A percentile compares a stretch with the other conserved stretches of the same genome.
Conservation (phyloP, 2,888 invertebrate species). For the Euproctis similis region DNA sequence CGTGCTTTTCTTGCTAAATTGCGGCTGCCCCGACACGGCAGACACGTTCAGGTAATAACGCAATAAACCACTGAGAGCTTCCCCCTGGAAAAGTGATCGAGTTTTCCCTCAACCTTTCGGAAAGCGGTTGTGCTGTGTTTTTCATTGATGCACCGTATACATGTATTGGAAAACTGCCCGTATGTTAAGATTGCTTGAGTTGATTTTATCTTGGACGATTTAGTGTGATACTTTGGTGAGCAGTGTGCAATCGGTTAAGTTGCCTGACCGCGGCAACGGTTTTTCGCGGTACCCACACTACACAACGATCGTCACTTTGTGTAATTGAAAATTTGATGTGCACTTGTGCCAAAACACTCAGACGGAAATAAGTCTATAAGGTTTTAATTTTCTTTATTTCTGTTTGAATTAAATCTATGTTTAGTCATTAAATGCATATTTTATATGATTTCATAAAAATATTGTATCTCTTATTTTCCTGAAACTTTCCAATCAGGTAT, state of each 20-base stretch:
- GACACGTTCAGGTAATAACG: slow-evolving; percentile 76
- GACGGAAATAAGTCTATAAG: slow-evolving; percentile 60
- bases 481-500: no score
- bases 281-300: slow-evolving; percentile 59
- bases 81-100: slow-evolving; percentile 73
- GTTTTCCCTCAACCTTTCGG: slow-evolving; percentile 70
- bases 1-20: slow-evolving; percentile 69
- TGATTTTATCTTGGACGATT: slow-evolving; percentile 38
- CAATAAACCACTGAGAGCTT: slow-evolving; percentile 75
- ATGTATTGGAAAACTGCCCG: slow-evolving; percentile 45
- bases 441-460: no score
- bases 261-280: slow-evolving; percentile 58
- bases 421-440: no score
- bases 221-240: slow-evolving; percentile 32
- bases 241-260: slow-evolving; percentile 60
- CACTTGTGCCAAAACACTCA: slow-evolving; percentile 61
- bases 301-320: slow-evolving; percentile 65
- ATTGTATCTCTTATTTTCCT: no score
- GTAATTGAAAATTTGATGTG: slow-evolving; percentile 74
- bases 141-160: slow-evolving; percentile 30
- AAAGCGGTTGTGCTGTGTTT: slow-evolving; percentile 64
- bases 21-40: slow-evolving; percentile 67
- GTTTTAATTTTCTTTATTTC: slow-evolving; percentile 18
- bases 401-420: slow-evolving; percentile 29
- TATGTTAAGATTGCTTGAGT: slow-evolving; percentile 45